phyloP scores from a whole-genome alignment of 2,113 vertebrate genomes.

The Crotophaga sulcirostris region DNA sequence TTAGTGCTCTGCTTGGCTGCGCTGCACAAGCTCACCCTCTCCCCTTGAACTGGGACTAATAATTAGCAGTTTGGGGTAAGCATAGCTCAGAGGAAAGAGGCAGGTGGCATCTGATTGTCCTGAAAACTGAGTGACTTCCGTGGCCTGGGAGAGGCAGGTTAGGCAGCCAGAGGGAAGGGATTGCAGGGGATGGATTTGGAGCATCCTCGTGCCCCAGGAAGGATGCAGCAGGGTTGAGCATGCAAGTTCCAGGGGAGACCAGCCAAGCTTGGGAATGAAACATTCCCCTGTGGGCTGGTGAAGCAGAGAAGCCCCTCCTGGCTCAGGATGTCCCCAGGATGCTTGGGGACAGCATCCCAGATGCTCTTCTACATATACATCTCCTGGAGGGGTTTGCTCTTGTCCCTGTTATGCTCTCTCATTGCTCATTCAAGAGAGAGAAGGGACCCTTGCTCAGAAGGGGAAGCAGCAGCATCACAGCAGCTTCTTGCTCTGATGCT shows the following conservation, averaged over 20 bases:
- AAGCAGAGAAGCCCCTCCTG: neutral
- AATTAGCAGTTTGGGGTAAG: neutral
- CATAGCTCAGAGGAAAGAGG: neutral
- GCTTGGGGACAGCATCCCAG: neutral
- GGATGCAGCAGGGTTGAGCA: neutral
- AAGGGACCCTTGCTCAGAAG: neutral
- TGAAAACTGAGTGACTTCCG: neutral
- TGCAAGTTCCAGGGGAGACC: neutral
- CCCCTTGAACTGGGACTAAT: neutral
- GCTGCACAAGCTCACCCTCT: neutral
- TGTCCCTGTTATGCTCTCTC: neutral
- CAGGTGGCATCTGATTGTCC: neutral
- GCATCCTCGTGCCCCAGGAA: neutral
- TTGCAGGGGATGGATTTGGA: fast-evolving
- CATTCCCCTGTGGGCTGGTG: neutral
- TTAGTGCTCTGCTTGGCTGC: neutral
- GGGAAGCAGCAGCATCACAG: neutral
- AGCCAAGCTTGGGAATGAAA: neutral
- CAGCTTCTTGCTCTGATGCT: neutral
- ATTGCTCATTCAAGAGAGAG: neutral
- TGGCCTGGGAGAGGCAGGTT: neutral
- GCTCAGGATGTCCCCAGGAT: neutral
- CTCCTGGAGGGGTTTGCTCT: neutral
- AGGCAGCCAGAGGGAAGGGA: neutral
- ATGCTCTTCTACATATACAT: neutral